Conservation (phyloP, 2,888 invertebrate species). For the Brachynemurus nebulosus region DNA sequence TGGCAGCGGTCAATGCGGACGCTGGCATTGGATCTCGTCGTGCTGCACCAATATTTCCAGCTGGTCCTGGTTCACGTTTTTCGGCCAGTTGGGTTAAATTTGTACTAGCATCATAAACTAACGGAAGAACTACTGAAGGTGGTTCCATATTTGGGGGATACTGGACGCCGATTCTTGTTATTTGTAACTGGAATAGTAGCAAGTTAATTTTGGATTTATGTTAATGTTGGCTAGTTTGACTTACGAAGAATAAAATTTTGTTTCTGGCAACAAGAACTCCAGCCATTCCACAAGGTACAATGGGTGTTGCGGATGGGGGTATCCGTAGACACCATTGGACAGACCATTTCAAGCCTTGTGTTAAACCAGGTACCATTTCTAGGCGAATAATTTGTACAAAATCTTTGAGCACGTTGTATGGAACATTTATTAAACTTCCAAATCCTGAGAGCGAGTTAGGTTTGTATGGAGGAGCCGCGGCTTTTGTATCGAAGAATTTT, state of each 20-base stretch:
- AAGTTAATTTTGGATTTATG: no score
- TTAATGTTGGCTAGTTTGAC: slow-evolving; percentile 26
- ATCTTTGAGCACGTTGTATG: slow-evolving; percentile 76
- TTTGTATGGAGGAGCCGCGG: slow-evolving; percentile 81
- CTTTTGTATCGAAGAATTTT: slow-evolving; percentile 82
- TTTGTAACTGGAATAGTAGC: slow-evolving; percentile 59
- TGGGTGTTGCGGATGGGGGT: slow-evolving; percentile 74
- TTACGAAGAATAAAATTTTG: slow-evolving; percentile 86
- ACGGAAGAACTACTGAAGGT: slow-evolving; percentile 66
- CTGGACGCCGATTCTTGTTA: slow-evolving; percentile 49
- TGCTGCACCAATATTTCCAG: slow-evolving; percentile 4
- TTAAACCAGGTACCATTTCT: slow-evolving; percentile 44
- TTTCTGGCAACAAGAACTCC: slow-evolving; percentile 73
- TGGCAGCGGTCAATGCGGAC: slow-evolving; percentile 46
- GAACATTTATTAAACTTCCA: slow-evolving; percentile 70
- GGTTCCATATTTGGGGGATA: slow-evolving; percentile 48
- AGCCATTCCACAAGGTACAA: slow-evolving; percentile 81
- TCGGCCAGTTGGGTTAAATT: slow-evolving; percentile 82
- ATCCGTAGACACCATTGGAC: slow-evolving; percentile 87
- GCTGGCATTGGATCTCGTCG: slow-evolving; percentile 25
- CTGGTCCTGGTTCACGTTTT: slow-evolving; percentile 46
- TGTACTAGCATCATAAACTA: slow-evolving; percentile 77
- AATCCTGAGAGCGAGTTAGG: slow-evolving; percentile 79
- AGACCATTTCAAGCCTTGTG: slow-evolving; percentile 65
- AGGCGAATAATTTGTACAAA: slow-evolving; percentile 75